These are phyloP conservation scores for Crypturellus undulatus DNA, from an alignment of 2,113 vertebrate genomes.

Conservation along the genomic window DNA sequence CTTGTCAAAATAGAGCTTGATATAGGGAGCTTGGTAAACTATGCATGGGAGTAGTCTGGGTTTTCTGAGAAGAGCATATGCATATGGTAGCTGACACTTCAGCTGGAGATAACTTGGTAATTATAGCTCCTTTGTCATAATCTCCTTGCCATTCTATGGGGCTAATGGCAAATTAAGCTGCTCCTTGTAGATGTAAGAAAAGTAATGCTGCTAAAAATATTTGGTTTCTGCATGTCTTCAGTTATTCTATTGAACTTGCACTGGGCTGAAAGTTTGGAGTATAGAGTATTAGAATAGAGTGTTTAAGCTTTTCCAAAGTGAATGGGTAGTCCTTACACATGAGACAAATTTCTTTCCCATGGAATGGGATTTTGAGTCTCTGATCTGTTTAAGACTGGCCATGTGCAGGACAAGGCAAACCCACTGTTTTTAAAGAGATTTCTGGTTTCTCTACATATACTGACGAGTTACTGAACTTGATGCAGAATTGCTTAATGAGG, in stretches of 20 bases:
- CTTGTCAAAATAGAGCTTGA: background rate
- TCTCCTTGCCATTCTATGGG: background rate
- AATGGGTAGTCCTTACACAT: background rate
- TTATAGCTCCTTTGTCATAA: slow-evolving; percentile 30
- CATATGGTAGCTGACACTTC: slow-evolving; percentile 13
- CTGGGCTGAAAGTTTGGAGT: background rate
- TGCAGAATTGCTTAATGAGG: background rate
- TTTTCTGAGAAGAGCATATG: background rate
- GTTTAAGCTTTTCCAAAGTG: background rate
- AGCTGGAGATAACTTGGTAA: background rate
- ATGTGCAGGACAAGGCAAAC: background rate
- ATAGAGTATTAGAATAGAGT: background rate
- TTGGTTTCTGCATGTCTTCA: background rate
- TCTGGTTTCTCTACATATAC: background rate
- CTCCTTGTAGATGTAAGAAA: background rate
- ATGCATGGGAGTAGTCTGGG: background rate
- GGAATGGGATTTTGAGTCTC: background rate
- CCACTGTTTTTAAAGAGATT: background rate
- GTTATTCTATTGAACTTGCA: background rate
- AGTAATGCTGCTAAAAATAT: background rate
- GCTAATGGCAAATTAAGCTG: background rate
- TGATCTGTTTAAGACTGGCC: background rate
- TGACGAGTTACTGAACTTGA: background rate
- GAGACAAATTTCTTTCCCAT: background rate
- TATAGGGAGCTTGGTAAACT: background rate